Evolutionary conservation across 2,888 invertebrate species (phyloP).

Genomic region (Cetonia aurata): DNA sequence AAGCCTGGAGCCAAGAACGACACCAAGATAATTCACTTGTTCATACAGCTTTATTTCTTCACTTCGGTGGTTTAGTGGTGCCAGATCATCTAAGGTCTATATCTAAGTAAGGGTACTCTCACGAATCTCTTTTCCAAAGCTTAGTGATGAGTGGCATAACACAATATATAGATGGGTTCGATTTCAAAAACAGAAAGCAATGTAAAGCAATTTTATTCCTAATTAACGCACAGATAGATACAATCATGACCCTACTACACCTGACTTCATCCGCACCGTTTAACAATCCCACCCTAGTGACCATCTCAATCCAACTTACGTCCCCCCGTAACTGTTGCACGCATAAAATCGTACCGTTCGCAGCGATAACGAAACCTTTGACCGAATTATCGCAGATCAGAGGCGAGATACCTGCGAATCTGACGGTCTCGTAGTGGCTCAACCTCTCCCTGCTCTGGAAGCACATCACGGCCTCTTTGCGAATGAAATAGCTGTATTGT

Average conservation of each 20-base stretch:
- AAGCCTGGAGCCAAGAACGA: too few species aligned
- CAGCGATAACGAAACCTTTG: slow-evolving; percentile 17
- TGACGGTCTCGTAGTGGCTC: neutral
- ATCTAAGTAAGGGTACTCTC: too few species aligned
- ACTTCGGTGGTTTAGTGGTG: too few species aligned
- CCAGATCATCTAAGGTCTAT: too few species aligned
- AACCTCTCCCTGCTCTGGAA: neutral
- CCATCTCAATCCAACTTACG: neutral
- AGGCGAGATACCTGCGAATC: slow-evolving; percentile 18
- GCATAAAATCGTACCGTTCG: slow-evolving; percentile 4
- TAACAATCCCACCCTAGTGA: neutral
- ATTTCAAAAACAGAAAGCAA: neutral
- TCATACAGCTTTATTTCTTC: too few species aligned
- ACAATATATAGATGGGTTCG: too few species aligned
- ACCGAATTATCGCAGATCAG: slow-evolving; percentile 12
- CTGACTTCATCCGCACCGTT: too few species aligned
- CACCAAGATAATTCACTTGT: too few species aligned
- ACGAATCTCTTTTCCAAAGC: too few species aligned
- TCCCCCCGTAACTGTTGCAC: neutral
- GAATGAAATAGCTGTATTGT: neutral
- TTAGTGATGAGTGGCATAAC: neutral
- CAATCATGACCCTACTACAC: too few species aligned
- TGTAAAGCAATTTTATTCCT: neutral
- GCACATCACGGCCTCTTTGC: neutral
- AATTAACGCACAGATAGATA: too few species aligned